Evolutionary conservation across 92 coral and sea anemone species (phyloP), one percentile per base, ranked within the genome.

Genomic region (Phenganax subtilis): DNA sequence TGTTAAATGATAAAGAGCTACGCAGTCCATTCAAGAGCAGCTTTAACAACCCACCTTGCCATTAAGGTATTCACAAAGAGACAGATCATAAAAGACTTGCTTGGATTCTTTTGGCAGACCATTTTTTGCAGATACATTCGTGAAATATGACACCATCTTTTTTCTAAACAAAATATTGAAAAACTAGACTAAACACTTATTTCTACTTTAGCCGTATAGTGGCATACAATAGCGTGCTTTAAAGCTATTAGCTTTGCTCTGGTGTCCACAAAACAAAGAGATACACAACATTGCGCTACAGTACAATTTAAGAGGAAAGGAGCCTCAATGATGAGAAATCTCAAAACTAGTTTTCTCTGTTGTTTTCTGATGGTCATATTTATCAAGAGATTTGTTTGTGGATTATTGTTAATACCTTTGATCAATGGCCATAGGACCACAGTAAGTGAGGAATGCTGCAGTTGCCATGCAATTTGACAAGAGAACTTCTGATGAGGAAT

Each of bases 381-480:
- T 54, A 7, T 1, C 8, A 66, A 71, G 29, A 7, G 64, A 5
- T 28, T 8, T 8, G 3, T 53, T 3, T 47, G 56, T 10, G 15
- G 57, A 71, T 28, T 17, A 8, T 4, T 2, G 7, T 27, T 80
- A 37, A 6, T 70, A 94, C 98, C 98, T 94, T 58, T 89, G 89
- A 85, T 94, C 98, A 29, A 92, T 92, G 57, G 90, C 96, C 97
- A 94, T 90, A 9, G 98, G 86, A 52, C 98, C 98, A 89, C 98
- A 94, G 78, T 94, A 94, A 59, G 92, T 94, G 51, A 94, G 88
- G 82, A 94, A 94, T 1, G 98, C 98, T 67, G 98, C 91, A 0
- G 93, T 97, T 10, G 98, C 93, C 71, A 94, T 80, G 77, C 98
- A 91, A 86, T 96, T 96, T 53, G 99, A 87, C 86, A 96, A 85